Percentiles rank a stretch among this genome's conserved stretches.
These are phyloP conservation scores for Bungarus multicinctus DNA, from an alignment of 2,113 vertebrate species.

Conservation along the genomic window DNA sequence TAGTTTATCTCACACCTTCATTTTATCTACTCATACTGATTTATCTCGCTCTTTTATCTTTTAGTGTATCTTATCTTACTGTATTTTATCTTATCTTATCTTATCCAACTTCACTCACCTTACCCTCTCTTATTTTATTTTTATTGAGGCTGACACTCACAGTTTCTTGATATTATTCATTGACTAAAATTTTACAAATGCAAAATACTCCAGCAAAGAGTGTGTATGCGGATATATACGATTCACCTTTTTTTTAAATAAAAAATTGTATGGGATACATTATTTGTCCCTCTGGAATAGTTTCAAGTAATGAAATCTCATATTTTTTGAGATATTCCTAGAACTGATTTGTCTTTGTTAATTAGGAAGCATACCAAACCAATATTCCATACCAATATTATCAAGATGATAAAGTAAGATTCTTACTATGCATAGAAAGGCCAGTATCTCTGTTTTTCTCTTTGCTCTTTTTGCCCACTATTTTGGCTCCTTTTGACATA, in stretches of 20 bases:
- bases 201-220: not conserved
- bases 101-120: not conserved
- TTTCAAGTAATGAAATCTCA: not conserved
- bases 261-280: not conserved
- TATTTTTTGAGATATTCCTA: not conserved
- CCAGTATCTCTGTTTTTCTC: not conserved
- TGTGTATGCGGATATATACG: not conserved
- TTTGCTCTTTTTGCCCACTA: not conserved
- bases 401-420: not conserved
- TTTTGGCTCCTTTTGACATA: not conserved
- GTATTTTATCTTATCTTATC: not conserved
- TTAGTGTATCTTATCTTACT: not conserved
- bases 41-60: not conserved
- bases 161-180: not conserved
- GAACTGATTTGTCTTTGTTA: fast-evolving
- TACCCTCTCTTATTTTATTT: not conserved
- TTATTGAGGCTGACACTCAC: not conserved
- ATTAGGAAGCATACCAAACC: not conserved
- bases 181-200: not conserved
- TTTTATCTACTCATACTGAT: not conserved
- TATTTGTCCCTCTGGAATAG: not conserved
- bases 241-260: not conserved
- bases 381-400: not conserved
- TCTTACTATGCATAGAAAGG: not conserved
- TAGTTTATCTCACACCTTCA: not conserved